A percentile compares a stretch with the other conserved stretches of the same genome.
Conservation (phyloP, 2,113 vertebrate species). For the Galemys pyrenaicus region DNA sequence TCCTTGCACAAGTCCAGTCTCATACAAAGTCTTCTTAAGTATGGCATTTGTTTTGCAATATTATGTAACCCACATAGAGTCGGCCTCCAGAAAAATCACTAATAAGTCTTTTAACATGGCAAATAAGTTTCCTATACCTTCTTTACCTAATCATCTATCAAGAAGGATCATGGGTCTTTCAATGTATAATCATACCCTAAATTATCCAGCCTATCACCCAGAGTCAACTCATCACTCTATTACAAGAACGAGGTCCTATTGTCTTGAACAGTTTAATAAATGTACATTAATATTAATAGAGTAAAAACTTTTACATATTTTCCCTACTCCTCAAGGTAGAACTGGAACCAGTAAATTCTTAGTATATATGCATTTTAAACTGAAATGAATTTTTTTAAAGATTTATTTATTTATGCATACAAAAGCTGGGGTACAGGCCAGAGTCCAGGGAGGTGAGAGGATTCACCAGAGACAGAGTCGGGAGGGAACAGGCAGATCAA, state of each 20-base stretch:
- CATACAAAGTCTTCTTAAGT: neutral
- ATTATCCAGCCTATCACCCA: neutral
- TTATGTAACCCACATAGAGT: neutral
- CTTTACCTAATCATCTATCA: conserved; percentile 2
- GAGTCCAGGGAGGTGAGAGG: no score
- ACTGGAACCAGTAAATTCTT: neutral
- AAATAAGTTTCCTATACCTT: neutral
- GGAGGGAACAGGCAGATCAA: no score
- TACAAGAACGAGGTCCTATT: neutral
- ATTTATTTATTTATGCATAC: no score
- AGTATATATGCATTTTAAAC: neutral
- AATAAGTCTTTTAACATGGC: neutral
- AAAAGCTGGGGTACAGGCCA: no score
- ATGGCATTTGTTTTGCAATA: neutral
- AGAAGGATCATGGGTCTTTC: neutral
- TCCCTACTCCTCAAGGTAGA: neutral
- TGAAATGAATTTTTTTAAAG: no score
- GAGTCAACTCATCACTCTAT: neutral
- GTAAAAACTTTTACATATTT: neutral
- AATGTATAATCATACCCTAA: neutral
- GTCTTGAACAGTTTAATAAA: neutral
- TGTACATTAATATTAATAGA: neutral
- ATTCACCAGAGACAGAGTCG: no score
- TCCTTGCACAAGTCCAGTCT: neutral
- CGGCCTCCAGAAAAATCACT: neutral